Evolutionary conservation across 2,888 invertebrate genomes (phyloP).

Genomic region (Drosophila mimica): DNA sequence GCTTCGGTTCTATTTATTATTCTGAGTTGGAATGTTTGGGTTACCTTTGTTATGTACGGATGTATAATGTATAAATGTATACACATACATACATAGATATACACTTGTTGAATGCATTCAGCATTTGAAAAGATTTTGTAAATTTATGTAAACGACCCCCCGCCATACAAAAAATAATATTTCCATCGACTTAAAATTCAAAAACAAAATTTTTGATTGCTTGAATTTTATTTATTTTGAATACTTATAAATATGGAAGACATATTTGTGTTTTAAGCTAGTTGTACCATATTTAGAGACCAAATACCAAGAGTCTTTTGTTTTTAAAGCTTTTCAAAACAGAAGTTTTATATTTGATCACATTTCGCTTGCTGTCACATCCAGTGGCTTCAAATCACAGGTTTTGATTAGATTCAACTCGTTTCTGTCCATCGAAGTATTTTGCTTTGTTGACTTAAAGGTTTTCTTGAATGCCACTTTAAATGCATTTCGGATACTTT

Average conservation of each 20-base stretch:
- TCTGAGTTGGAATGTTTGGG: conserved; percentile 39
- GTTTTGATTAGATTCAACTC: conserved; percentile 1
- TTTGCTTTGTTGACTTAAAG: conserved; percentile 41
- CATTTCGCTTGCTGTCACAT: neutral
- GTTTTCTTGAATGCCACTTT: conserved; percentile 63
- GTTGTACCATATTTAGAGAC: conserved; percentile 2
- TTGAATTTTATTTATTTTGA: neutral
- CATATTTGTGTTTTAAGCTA: neutral
- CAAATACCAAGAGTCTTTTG: neutral
- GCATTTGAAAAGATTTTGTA: conserved; percentile 16
- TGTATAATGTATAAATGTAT: neutral
- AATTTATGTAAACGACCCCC: neutral
- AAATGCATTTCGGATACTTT: conserved; percentile 66
- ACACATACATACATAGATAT: neutral
- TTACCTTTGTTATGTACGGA: conserved; percentile 6
- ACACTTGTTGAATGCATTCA: conserved; percentile 3
- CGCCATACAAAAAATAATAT: neutral
- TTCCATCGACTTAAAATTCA: neutral
- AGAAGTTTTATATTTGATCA: neutral
- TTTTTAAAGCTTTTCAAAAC: conserved; percentile 7
- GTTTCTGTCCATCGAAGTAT: conserved; percentile 1
- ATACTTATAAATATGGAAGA: conserved; percentile 5
- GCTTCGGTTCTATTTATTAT: conserved; percentile 50
- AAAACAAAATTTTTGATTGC: neutral
- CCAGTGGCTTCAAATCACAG: neutral